Evolutionary conservation across 2,888 invertebrate species (phyloP).

Genomic region (Eledona agricola): DNA sequence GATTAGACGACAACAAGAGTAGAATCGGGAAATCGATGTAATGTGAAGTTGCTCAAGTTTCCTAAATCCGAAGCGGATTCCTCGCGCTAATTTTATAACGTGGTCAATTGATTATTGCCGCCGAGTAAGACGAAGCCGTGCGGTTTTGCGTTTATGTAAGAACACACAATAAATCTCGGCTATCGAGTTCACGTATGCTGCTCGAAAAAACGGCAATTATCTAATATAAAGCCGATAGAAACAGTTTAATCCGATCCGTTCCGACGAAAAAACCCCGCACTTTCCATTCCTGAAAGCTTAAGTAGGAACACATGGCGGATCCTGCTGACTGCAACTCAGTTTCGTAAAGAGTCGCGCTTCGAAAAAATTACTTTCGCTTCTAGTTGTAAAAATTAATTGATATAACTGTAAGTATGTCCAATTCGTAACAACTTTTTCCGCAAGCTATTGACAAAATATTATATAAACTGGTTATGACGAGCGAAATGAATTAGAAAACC

Average conservation of each 20-base stretch:
- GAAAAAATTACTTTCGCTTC: conserved; percentile 23
- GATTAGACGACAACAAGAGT: too few relatives aligned
- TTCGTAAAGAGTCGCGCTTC: conserved; percentile 10
- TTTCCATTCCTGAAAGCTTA: conserved; percentile 6
- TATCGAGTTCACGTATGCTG: too few relatives aligned
- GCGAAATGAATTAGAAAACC: conserved; percentile 9
- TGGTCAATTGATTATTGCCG: too few relatives aligned
- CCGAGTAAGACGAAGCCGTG: too few relatives aligned
- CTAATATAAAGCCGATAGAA: conserved; percentile 4
- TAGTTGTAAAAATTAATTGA: conserved; percentile 24
- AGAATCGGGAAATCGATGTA: too few relatives aligned
- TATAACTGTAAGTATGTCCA: conserved; percentile 12
- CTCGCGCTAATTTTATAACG: too few relatives aligned
- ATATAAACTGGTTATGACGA: conserved; percentile 6
- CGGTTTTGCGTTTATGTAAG: conserved; percentile 10
- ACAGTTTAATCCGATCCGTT: conserved; percentile 3
- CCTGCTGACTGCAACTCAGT: conserved; percentile 3
- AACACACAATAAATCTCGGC: too few relatives aligned
- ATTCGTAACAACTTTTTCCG: conserved; percentile 13
- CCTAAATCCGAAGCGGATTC: too few relatives aligned
- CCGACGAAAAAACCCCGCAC: conserved; percentile 7
- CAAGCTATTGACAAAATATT: conserved; percentile 11
- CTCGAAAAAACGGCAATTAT: conserved; percentile 4
- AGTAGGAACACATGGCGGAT: conserved; percentile 5
- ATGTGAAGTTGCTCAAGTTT: too few relatives aligned